Conservation (phyloP, 2,888 invertebrate genomes). For the Lasioglossum marginatum region DNA sequence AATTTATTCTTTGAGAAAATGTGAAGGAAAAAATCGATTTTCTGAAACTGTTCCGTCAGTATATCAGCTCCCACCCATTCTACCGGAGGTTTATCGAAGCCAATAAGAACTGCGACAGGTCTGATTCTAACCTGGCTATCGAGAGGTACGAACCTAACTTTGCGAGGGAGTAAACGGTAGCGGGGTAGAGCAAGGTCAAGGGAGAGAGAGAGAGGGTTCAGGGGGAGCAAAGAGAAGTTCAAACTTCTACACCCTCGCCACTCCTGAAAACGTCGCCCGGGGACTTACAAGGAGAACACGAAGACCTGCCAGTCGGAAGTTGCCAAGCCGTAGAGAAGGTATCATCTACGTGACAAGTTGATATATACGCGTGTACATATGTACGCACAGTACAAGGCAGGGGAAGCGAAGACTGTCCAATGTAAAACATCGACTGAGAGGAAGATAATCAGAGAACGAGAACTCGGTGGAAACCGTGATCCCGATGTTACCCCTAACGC, state of each 20-base stretch:
- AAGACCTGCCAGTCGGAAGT: constrained; percentile 61
- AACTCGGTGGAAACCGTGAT: constrained; percentile 6
- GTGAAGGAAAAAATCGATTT: not conserved
- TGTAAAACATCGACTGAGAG: constrained; percentile 19
- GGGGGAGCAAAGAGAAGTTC: constrained; percentile 51
- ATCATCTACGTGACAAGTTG: constrained; percentile 66
- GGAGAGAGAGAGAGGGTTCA: not conserved
- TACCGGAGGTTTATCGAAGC: constrained; percentile 76
- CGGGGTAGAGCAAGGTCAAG: not conserved
- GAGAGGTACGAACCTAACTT: constrained; percentile 57
- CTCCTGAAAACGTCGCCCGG: constrained; percentile 65
- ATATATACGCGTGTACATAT: constrained; percentile 37
- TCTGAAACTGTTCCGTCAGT: not conserved
- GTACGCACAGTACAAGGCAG: constrained; percentile 11
- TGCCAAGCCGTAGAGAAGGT: constrained; percentile 54
- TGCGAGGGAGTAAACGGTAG: constrained; percentile 25
- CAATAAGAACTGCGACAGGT: constrained; percentile 72
- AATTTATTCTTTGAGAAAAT: not conserved
- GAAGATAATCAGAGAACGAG: constrained; percentile 28
- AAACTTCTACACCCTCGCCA: constrained; percentile 57
- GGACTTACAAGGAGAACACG: constrained; percentile 58
- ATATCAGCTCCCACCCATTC: constrained; percentile 2
- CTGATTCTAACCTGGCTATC: constrained; percentile 65
- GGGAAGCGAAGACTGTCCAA: constrained; percentile 17
- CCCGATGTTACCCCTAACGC: constrained; percentile 6